These are phyloP conservation scores for Suillia variegata DNA, from an alignment of 2,888 invertebrate species.

Conservation along the genomic window DNA sequence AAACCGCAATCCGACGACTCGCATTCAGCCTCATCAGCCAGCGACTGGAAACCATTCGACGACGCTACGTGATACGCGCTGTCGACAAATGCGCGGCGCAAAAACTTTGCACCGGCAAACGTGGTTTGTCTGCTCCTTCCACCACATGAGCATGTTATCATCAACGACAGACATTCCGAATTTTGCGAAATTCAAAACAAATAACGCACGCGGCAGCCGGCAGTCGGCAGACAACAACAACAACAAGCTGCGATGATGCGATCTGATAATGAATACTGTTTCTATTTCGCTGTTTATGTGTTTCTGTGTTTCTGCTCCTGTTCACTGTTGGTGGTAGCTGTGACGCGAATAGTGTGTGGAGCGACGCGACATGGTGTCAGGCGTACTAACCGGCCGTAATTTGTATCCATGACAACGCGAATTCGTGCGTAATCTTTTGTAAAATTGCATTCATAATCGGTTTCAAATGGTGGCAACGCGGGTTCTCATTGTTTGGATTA, in stretches of 20 bases:
- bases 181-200: neutral
- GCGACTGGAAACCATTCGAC: no score
- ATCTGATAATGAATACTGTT: no score
- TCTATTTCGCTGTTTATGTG: no score
- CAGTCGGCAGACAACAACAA: no score
- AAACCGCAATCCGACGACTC: neutral
- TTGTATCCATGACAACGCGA: neutral
- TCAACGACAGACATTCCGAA: neutral
- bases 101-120: neutral
- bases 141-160: no score
- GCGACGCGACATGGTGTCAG: neutral
- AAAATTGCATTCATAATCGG: neutral
- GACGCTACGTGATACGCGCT: neutral
- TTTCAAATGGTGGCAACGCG: neutral
- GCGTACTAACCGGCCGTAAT: neutral
- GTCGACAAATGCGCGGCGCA: neutral
- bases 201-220: neutral
- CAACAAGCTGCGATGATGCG: no score
- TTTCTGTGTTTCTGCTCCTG: no score
- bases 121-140: neutral
- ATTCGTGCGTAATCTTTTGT: neutral
- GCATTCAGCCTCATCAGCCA: no score
- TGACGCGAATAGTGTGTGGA: neutral
- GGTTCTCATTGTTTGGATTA: no score
- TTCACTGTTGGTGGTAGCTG: no score